Percentiles rank a stretch among this genome's conserved stretches.
Conservation (phyloP, 2,888 invertebrate genomes). For the Aethes cnicana region DNA sequence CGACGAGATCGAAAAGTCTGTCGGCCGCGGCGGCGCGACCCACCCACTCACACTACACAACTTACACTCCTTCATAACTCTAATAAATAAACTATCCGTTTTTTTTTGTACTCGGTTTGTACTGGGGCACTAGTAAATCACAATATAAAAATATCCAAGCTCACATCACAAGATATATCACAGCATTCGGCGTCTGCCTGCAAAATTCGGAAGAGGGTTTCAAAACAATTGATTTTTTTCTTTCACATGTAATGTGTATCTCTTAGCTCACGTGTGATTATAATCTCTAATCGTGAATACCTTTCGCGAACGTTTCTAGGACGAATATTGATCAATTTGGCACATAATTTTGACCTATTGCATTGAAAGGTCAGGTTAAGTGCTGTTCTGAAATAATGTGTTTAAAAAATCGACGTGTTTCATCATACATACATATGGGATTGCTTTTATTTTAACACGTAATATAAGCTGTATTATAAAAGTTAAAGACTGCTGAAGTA, state of each 20-base stretch:
- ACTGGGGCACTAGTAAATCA: conserved; percentile 81
- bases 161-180: conserved; percentile 80
- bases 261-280: conserved; percentile 20
- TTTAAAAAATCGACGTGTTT: conserved; percentile 25
- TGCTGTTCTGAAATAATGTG: conserved; percentile 46
- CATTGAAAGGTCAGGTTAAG: conserved; percentile 51
- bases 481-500: conserved; percentile 13
- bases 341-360: conserved; percentile 47
- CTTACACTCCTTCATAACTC: conserved; percentile 77
- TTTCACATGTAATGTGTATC: conserved; percentile 47
- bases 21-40: conserved; percentile 63
- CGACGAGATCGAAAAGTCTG: conserved; percentile 77
- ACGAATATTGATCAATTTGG: conserved; percentile 35
- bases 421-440: not conserved
- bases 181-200: conserved; percentile 70
- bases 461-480: not conserved
- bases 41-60: conserved; percentile 75
- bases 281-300: conserved; percentile 5
- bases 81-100: conserved; percentile 69
- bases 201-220: conserved; percentile 36
- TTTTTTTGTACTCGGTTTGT: conserved; percentile 82
- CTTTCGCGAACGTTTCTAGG: conserved; percentile 12
- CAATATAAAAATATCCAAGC: conserved; percentile 80
- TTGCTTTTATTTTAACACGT: not conserved
- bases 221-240: conserved; percentile 22